Percentiles rank a stretch among this genome's conserved stretches.
These are phyloP conservation scores for Hephaestus fuliginosus DNA, from an alignment of 2,797 vertebrate genomes.

Conservation along the genomic window DNA sequence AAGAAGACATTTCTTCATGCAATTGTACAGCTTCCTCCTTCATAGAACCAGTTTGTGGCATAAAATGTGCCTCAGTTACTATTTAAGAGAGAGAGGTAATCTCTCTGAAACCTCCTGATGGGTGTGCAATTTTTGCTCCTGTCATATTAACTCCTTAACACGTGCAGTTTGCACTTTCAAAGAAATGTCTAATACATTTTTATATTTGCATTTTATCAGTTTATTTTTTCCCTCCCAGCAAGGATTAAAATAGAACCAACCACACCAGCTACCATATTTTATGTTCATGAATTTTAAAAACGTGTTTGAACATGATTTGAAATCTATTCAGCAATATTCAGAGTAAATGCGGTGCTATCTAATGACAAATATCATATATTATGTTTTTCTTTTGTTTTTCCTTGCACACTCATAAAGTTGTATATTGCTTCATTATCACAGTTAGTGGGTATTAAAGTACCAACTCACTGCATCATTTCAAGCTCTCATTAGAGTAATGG, in stretches of 20 bases:
- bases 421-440: neutral
- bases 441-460: slow-evolving; percentile 24
- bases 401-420: neutral
- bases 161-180: slow-evolving; percentile 1
- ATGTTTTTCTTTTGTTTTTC: neutral
- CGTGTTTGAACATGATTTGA: neutral
- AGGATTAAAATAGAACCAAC: neutral
- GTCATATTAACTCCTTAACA: slow-evolving; percentile 31
- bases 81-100: slow-evolving; percentile 20
- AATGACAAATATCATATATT: neutral
- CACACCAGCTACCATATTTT: neutral
- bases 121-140: slow-evolving; percentile 6
- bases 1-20: neutral
- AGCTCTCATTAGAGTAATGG: slow-evolving; percentile 35
- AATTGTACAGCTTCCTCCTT: no score
- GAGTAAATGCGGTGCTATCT: neutral
- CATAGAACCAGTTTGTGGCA: neutral
- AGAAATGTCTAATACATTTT: neutral
- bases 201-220: neutral
- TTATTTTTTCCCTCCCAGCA: neutral
- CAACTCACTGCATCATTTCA: slow-evolving; percentile 25
- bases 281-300: neutral
- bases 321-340: neutral
- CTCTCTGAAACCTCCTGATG: slow-evolving; percentile 19
- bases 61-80: slow-evolving; percentile 19